Evolutionary conservation across 2,113 vertebrate species (phyloP), one percentile per base, ranked within the genome.

Genomic region (Galbula dea): DNA sequence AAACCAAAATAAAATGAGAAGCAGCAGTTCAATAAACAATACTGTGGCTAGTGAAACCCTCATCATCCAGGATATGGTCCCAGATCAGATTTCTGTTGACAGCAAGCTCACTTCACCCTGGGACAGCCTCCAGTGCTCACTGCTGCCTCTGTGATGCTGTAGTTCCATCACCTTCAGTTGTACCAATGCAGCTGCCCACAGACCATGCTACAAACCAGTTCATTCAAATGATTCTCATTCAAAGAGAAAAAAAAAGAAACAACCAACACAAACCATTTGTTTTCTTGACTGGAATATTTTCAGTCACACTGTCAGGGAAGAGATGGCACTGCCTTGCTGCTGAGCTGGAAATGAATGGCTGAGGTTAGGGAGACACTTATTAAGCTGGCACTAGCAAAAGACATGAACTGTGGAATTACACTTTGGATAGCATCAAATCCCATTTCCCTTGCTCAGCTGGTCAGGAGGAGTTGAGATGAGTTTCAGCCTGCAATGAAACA

Each of bases 361-460:
- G 63, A 54, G 79, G 58, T 51, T 71, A 77, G 73, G 90, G 63
- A 86, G 79, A 85, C 93, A 77, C 34, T 88, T 86, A 94, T 89
- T 88, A 80, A 77, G 51, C 37, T 55, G 63, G 58, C 26, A 58
- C 72, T 27, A 77, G 72, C 37, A 36, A 43, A 89, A 93, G 82
- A 62, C 68, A 77, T 37, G 85, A 94, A 80, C 82, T 95, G 95
- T 88, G 88, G 92, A 89, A 94, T 94, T 95, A 77, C 72, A 86
- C 63, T 82, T 80, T 46, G 88, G 93, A 94, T 57, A 92, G 73
- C 73, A 93, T 81, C 90, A 86, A 90, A 94, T 90, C 83, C 66
- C 83, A 96, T 92, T 84, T 94, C 88, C 88, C 89, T 46, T 73
- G 91, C 94, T 94, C 81, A 91, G 94, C 91, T 93, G 94, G 90